Conservation (phyloP, 1,140 invertebrate species). For the Drosophila murphyi region DNA sequence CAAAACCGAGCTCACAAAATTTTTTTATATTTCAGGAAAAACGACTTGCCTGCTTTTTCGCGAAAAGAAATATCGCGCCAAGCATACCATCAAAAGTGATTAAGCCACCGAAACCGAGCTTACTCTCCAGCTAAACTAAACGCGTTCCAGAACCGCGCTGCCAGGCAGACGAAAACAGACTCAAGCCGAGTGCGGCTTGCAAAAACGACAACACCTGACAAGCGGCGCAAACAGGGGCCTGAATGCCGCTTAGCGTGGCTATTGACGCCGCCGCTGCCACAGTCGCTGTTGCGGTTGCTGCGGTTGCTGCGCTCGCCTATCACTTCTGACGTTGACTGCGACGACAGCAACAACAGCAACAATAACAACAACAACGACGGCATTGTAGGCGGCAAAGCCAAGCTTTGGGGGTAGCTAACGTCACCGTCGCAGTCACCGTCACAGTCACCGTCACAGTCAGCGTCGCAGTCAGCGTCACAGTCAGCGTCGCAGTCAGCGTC, state of each 20-base stretch:
- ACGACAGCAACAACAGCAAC: conserved; percentile 2
- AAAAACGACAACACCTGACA: conserved; percentile 80
- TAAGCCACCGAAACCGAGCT: conserved; percentile 35
- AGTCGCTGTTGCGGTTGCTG: conserved; percentile 2
- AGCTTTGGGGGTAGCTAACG: conserved; percentile 23
- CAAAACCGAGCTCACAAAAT: neutral
- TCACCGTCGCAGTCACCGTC: neutral
- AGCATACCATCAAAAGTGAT: conserved; percentile 4
- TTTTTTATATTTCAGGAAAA: conserved; percentile 30
- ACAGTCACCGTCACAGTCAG: neutral
- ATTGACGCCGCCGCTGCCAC: conserved; percentile 20
- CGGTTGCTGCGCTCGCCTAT: conserved; percentile 33
- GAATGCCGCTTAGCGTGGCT: conserved; percentile 10
- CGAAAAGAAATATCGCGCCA: conserved; percentile 6
- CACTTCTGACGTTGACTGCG: conserved; percentile 23
- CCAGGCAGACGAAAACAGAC: conserved; percentile 79
- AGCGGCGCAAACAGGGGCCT: conserved; percentile 37
- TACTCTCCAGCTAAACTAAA: conserved; percentile 46
- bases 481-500: neutral
- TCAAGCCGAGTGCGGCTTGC: conserved; percentile 69
- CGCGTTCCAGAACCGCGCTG: conserved; percentile 80
- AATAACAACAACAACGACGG: conserved; percentile 12
- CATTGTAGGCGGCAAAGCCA: conserved; percentile 48
- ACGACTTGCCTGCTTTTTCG: conserved; percentile 22
- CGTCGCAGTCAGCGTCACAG: neutral